phyloP scores from a whole-genome alignment of 2,113 vertebrate genomes.

The Oncorhynchus clarkii region DNA sequence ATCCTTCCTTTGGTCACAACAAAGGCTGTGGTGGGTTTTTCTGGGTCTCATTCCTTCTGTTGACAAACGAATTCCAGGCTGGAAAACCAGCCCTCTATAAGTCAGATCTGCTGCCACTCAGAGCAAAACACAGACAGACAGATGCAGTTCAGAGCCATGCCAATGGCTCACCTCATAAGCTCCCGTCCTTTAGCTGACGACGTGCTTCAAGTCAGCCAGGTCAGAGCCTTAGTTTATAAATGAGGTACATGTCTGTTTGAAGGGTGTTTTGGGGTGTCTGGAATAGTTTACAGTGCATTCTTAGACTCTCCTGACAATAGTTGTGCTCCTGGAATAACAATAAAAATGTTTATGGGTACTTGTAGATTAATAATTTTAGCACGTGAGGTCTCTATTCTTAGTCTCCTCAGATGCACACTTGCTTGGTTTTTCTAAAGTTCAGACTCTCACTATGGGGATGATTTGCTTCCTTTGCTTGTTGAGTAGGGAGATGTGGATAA shows the following conservation, averaged over 20 bases:
- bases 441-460: not conserved
- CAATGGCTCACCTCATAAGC: not conserved
- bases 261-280: not conserved
- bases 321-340: not conserved
- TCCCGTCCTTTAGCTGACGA: not conserved
- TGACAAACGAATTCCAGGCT: conserved; percentile 8
- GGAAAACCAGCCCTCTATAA: not conserved
- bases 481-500: not conserved
- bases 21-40: not conserved
- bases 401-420: not conserved
- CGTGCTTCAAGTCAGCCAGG: not conserved
- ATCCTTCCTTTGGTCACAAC: conserved; percentile 2
- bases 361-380: not conserved
- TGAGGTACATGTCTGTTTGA: not conserved
- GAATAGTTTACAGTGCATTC: not conserved
- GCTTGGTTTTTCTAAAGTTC: not conserved
- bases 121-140: conserved; percentile 1
- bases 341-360: not conserved
- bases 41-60: conserved; percentile 6
- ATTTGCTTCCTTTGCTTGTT: not conserved
- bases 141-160: conserved; percentile 1
- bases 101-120: not conserved
- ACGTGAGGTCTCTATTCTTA: not conserved
- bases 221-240: not conserved
- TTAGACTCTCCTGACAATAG: not conserved